Percentiles rank a stretch among this genome's conserved stretches.
phyloP scores from a whole-genome alignment of 1,140 invertebrate genomes.

The Lepidurus arcticus region DNA sequence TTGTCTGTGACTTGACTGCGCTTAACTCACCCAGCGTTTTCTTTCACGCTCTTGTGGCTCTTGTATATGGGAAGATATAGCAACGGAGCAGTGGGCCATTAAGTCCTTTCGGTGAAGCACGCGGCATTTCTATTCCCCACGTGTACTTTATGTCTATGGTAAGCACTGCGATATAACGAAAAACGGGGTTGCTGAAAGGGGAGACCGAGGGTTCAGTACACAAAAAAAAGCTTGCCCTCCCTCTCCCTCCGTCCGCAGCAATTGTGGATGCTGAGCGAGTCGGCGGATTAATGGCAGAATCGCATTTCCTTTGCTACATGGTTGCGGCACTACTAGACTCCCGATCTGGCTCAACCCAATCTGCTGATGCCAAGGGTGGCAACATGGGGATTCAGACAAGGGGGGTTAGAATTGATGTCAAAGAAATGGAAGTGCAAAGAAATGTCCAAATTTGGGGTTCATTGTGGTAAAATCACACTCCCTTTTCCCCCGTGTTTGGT shows the following conservation, averaged over 20 bases:
- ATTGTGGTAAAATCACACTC: conserved; percentile 19
- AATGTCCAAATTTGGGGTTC: conserved; percentile 15
- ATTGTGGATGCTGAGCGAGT: conserved; percentile 6
- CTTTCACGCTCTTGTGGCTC: not conserved
- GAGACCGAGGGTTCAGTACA: not conserved
- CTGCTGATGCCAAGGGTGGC: not conserved
- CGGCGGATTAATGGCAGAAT: conserved; percentile 18
- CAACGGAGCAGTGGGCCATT: not conserved
- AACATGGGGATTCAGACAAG: conserved; percentile 8
- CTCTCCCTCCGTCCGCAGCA: not conserved
- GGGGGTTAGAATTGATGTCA: not conserved
- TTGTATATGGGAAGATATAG: conserved; percentile 11
- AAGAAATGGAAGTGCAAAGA: not conserved
- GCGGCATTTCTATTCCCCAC: conserved; percentile 17
- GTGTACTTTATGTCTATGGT: conserved; percentile 9
- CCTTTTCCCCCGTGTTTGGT: not conserved
- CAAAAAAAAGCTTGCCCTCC: not conserved
- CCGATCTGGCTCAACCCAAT: not conserved
- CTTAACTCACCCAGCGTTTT: conserved; percentile 5
- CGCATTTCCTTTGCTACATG: conserved; percentile 10
- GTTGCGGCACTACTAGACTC: not conserved
- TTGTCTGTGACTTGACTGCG: conserved; percentile 14
- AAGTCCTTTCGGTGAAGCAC: not conserved
- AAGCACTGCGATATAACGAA: conserved; percentile 6
- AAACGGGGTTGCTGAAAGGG: not conserved